Evolutionary conservation across 2,888 invertebrate species (phyloP).

Genomic region (Andricus quercusramuli): DNA sequence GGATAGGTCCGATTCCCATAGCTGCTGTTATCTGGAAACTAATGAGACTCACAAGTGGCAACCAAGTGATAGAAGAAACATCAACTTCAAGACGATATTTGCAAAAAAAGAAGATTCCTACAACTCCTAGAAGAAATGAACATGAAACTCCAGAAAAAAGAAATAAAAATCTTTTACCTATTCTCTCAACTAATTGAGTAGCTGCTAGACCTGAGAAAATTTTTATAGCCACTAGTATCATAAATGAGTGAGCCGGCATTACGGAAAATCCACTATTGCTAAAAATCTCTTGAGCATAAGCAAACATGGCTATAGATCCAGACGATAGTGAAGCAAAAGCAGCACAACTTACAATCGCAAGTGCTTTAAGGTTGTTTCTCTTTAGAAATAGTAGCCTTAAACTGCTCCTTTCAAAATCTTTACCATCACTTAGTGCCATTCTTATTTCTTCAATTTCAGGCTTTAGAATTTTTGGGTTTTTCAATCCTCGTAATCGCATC

Average conservation of each 20-base stretch:
- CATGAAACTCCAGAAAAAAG: conserved; percentile 82
- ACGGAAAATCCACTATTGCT: conserved; percentile 80
- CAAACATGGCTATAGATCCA: conserved; percentile 82
- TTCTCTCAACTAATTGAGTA: conserved; percentile 82
- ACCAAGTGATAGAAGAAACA: conserved; percentile 79
- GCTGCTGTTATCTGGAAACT: conserved; percentile 83
- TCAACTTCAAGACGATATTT: conserved; percentile 79
- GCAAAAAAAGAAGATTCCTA: conserved; percentile 82
- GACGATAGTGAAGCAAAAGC: conserved; percentile 84
- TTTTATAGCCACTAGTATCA: conserved; percentile 81
- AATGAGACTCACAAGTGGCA: conserved; percentile 82
- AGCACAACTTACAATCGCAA: conserved; percentile 82
- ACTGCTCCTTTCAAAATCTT: conserved; percentile 76
- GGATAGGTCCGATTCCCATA: conserved; percentile 82
- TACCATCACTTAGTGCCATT: conserved; percentile 79
- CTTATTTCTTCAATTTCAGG: conserved; percentile 81
- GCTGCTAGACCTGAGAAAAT: conserved; percentile 81
- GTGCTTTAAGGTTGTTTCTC: conserved; percentile 81
- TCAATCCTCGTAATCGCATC: conserved; percentile 80
- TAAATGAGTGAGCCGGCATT: conserved; percentile 80
- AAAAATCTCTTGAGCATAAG: conserved; percentile 84
- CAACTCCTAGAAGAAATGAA: conserved; percentile 80
- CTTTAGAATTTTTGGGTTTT: conserved; percentile 79
- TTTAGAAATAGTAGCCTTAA: conserved; percentile 75
- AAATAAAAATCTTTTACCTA: conserved; percentile 83